Conservation (phyloP, 2,888 invertebrate genomes). For the Hymenopus coronatus region DNA sequence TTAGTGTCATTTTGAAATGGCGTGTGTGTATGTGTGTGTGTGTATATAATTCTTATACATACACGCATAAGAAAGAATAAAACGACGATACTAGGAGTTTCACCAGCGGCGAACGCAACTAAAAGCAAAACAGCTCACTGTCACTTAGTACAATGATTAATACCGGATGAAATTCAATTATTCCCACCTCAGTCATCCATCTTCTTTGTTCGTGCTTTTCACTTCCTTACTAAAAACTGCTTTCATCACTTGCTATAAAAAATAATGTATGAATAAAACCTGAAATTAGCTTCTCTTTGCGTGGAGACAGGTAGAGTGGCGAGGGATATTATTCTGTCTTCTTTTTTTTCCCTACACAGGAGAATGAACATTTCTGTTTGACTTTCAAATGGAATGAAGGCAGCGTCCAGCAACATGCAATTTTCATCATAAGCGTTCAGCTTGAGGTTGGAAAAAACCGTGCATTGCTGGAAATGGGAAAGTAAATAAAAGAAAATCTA, state of each 20-base stretch:
- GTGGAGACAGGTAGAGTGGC: not conserved
- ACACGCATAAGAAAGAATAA: too few relatives aligned
- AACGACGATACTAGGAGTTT: too few relatives aligned
- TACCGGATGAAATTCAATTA: not conserved
- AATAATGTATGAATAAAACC: not conserved
- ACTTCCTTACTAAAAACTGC: not conserved
- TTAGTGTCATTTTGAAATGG: too few relatives aligned
- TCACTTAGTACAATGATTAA: not conserved
- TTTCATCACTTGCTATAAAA: not conserved
- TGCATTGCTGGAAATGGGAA: not conserved
- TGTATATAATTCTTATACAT: too few relatives aligned
- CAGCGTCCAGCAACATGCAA: not conserved
- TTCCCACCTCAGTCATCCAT: not conserved
- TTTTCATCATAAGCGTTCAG: not conserved
- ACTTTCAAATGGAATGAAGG: not conserved
- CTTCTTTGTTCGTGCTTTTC: not conserved
- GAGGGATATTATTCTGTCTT: not conserved
- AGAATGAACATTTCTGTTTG: not conserved
- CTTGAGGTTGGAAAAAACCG: not conserved
- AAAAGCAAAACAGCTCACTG: too few relatives aligned
- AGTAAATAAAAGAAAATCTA: not conserved
- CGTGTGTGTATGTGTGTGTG: too few relatives aligned
- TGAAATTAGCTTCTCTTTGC: not conserved
- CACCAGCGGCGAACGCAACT: too few relatives aligned
- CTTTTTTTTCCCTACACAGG: too few relatives aligned